A percentile compares a stretch with the other conserved stretches of the same genome.
Evolutionary conservation across 2,888 invertebrate species (phyloP).

Genomic region (Drosophila stalkeri): DNA sequence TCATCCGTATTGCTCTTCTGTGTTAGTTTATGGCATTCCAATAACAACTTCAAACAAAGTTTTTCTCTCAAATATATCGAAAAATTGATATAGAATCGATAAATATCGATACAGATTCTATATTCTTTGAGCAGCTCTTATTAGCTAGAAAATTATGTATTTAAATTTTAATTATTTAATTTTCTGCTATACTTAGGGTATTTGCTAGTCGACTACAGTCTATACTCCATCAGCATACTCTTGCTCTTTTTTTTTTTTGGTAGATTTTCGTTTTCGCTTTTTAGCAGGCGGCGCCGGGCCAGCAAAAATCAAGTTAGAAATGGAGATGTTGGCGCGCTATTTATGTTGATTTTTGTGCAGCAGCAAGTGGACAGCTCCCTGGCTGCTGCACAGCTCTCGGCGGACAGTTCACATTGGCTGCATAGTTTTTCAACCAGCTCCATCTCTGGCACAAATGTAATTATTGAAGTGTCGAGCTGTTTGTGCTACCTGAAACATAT

Average conservation of each 20-base stretch:
- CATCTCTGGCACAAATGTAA: slow-evolving; percentile 68
- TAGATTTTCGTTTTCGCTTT: slow-evolving; percentile 24
- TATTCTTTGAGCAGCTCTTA: too few relatives aligned
- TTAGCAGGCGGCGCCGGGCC: slow-evolving; percentile 31
- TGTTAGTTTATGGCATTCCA: background rate
- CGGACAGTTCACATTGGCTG: slow-evolving; percentile 37
- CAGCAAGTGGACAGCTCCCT: slow-evolving; percentile 48
- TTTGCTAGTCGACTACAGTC: background rate
- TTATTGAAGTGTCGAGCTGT: slow-evolving; percentile 54
- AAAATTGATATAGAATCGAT: background rate
- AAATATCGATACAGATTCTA: background rate
- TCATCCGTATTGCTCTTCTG: background rate
- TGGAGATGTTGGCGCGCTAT: slow-evolving; percentile 78
- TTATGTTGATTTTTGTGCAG: slow-evolving; percentile 76
- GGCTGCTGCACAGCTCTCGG: slow-evolving; percentile 25
- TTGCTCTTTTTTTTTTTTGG: slow-evolving; percentile 4
- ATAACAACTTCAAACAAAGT: background rate
- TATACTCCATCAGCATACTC: background rate
- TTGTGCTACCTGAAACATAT: slow-evolving; percentile 25
- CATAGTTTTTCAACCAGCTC: slow-evolving; percentile 48
- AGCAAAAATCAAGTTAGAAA: slow-evolving; percentile 76
- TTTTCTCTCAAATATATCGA: background rate
- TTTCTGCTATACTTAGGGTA: background rate
- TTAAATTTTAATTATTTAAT: background rate
- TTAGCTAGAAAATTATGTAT: too few relatives aligned